A percentile compares a stretch with the other conserved stretches of the same genome.
Evolutionary conservation across 1,140 invertebrate genomes (phyloP).

Genomic region (Habropoda laboriosa): DNA sequence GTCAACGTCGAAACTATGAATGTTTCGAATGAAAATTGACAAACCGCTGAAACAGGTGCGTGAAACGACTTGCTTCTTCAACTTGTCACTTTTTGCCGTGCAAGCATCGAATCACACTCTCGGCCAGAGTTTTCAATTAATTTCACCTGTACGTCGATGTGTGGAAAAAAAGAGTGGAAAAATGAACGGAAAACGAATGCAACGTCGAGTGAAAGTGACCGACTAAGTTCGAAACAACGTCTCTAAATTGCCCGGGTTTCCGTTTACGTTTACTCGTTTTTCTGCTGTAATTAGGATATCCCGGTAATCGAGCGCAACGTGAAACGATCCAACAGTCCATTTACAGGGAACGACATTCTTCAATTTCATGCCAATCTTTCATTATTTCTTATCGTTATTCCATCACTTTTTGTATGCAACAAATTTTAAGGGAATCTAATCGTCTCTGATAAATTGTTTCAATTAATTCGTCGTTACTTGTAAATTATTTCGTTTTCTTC

Average conservation of each 20-base stretch:
- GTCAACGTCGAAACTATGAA: not conserved
- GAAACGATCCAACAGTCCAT: not conserved
- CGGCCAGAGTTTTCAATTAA: not conserved
- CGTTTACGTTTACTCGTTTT: conserved; percentile 34
- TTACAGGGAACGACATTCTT: not conserved
- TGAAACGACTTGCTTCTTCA: not conserved
- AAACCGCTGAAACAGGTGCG: not conserved
- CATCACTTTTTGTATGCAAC: too few relatives aligned
- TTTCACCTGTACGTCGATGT: not conserved
- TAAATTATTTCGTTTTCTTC: too few relatives aligned
- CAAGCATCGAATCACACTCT: not conserved
- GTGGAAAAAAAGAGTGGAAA: not conserved
- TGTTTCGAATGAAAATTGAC: not conserved
- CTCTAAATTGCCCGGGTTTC: conserved; percentile 38
- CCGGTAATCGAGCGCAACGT: not conserved
- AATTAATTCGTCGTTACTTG: too few relatives aligned
- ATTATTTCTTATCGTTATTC: not conserved
- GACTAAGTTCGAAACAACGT: not conserved
- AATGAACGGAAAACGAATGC: conserved; percentile 12
- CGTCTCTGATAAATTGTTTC: too few relatives aligned
- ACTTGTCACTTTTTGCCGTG: not conserved
- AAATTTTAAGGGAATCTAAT: too few relatives aligned
- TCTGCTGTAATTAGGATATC: not conserved
- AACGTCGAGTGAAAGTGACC: conserved; percentile 34
- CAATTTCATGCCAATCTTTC: not conserved